These are phyloP conservation scores for Epinotia demarniana DNA, from an alignment of 2,888 invertebrate genomes.

Conservation along the genomic window DNA sequence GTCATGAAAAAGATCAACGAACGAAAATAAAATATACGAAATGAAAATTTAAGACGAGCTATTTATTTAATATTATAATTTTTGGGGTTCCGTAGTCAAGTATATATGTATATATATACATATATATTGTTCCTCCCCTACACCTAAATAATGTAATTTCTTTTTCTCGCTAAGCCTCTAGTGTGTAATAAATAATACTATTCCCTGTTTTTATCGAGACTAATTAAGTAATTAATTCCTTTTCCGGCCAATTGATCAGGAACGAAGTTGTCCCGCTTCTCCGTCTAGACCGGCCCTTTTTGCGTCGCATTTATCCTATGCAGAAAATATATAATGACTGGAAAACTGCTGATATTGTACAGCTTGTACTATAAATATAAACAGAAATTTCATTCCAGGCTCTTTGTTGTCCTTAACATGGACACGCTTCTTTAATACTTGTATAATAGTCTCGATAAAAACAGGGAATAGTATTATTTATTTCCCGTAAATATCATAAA, in stretches of 20 bases:
- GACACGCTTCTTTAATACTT: conserved; percentile 23
- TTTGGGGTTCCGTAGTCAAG: no score
- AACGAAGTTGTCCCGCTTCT: no score
- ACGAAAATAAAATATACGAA: background rate
- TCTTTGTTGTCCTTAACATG: conserved; percentile 24
- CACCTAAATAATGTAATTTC: no score
- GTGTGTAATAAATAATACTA: conserved; percentile 7
- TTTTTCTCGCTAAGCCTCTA: no score
- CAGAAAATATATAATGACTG: conserved; percentile 1
- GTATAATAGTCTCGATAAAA: background rate
- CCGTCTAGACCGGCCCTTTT: no score
- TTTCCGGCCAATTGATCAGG: no score
- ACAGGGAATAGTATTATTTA: conserved; percentile 1
- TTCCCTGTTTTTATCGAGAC: conserved; percentile 5
- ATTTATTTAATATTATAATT: background rate
- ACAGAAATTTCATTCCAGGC: conserved; percentile 27
- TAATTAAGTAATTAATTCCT: background rate
- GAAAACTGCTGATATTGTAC: background rate
- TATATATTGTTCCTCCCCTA: no score
- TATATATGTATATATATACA: no score
- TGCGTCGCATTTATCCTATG: background rate
- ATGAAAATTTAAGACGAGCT: background rate
- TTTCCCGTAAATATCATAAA: background rate
- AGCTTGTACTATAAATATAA: conserved; percentile 1
- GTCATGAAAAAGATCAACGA: conserved; percentile 36